Evolutionary conservation across 2,113 vertebrate genomes (phyloP), one percentile per base, ranked within the genome.

Genomic region (Thalassoma bifasciatum): DNA sequence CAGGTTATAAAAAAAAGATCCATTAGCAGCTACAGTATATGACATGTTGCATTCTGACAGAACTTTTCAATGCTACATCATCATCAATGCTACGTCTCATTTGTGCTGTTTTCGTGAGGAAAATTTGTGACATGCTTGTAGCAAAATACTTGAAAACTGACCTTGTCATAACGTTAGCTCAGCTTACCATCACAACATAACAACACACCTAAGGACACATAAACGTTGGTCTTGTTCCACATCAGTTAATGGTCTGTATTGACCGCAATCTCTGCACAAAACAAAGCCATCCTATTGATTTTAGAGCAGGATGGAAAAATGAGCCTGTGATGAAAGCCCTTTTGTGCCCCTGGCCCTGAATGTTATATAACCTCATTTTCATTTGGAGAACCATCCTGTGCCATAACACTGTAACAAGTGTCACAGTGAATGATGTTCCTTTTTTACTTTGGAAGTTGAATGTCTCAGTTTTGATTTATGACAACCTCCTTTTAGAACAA

Each of bases 261-360:
- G 86, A 90, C 68, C 57, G 30, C 14, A 58, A 23, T 53, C 56
- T 68, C 53, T 22, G 24, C 51, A 13, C 2, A 84, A 85, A 89
- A 78, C 52, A 66, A 79, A 79, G 46, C 57, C 77, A 67, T 56
- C 66, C 42, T 58, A 90, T 88, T 77, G 91, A 92, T 88, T 87
- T 84, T 57, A 69, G 53, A 50, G 26, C 70, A 42, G 71, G 58
- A 68, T 66, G 74, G 81, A 86, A 82, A 82, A 77, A 81, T 24
- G 42, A 75, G 68, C 47, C 1, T 0, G 53, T 58, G 54, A 80
- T 77, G 50, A 77, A 73, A 83, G 38, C 17, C 52, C 59, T 38
- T 77, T 69, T 10, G 34, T 1, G 84, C 82, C 78, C 66, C 40
- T 0, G 58, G 81, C 56, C 8, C 21, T 66, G 0, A 6, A 36